phyloP scores from a whole-genome alignment of 1,140 invertebrate genomes.

The Calephelis nemesis region DNA sequence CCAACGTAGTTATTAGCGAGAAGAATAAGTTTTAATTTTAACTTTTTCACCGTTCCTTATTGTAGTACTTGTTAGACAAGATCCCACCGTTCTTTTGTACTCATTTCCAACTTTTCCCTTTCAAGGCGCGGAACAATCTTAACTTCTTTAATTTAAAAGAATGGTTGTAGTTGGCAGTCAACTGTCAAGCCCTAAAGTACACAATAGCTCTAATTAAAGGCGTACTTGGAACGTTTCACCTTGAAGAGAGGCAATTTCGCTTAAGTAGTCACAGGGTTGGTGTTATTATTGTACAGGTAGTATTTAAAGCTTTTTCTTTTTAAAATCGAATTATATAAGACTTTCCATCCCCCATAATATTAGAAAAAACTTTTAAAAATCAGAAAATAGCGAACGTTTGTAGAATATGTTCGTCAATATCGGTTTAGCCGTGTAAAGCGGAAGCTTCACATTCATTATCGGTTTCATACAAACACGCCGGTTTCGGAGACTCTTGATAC shows the following conservation, averaged over 20 bases:
- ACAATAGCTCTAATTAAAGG: conserved; percentile 1
- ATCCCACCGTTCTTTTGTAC: conserved; percentile 54
- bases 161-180: conserved; percentile 2
- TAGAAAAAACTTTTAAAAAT: too few relatives aligned
- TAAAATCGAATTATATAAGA: too few relatives aligned
- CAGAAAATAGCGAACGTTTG: too few relatives aligned
- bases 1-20: conserved; percentile 40
- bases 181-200: conserved; percentile 6
- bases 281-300: too few relatives aligned
- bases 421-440: too few relatives aligned
- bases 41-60: conserved; percentile 56
- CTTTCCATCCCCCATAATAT: too few relatives aligned
- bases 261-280: too few relatives aligned
- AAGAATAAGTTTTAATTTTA: conserved; percentile 62
- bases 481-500: too few relatives aligned
- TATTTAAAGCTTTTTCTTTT: too few relatives aligned
- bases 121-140: conserved; percentile 42
- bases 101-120: conserved; percentile 42
- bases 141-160: conserved; percentile 54
- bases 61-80: conserved; percentile 54
- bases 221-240: background rate
- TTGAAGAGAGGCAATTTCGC: background rate
- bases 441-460: too few relatives aligned
- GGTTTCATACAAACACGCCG: too few relatives aligned
- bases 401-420: too few relatives aligned